phyloP scores from a whole-genome alignment of 2,888 invertebrate genomes.

The Epinotia demarniana region DNA sequence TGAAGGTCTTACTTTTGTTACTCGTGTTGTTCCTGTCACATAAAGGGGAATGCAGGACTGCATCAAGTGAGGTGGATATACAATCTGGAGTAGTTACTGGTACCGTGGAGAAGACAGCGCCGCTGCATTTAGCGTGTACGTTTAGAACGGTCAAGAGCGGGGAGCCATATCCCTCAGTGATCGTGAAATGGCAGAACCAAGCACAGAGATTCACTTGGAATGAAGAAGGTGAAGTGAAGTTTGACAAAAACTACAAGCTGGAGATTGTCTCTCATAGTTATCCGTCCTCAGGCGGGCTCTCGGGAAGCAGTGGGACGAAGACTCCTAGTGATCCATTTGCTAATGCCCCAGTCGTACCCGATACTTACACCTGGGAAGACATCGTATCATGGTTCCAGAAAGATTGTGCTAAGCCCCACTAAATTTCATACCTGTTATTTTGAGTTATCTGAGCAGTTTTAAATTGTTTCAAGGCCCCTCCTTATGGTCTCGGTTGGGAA shows the following conservation, averaged over 20 bases:
- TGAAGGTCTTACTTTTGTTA: conserved; percentile 57
- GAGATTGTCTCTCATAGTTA: conserved; percentile 51
- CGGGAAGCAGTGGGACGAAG: conserved; percentile 50
- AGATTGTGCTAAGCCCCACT: conserved; percentile 38
- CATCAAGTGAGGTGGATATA: conserved; percentile 53
- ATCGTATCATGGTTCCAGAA: conserved; percentile 48
- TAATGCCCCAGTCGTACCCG: conserved; percentile 54
- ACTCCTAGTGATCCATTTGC: conserved; percentile 50
- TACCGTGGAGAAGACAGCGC: conserved; percentile 51
- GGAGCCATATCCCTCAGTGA: conserved; percentile 61
- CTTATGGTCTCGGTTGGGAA: not conserved
- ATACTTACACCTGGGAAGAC: conserved; percentile 52
- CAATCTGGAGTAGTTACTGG: conserved; percentile 39
- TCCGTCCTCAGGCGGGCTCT: conserved; percentile 56
- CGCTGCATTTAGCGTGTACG: conserved; percentile 56
- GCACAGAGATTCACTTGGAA: conserved; percentile 57
- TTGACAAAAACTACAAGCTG: conserved; percentile 50
- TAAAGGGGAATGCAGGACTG: conserved; percentile 58
- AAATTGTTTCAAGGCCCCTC: conserved; percentile 26
- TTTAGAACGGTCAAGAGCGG: conserved; percentile 55
- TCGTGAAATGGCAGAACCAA: conserved; percentile 58
- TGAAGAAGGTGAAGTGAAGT: conserved; percentile 48
- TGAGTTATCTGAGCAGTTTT: conserved; percentile 3
- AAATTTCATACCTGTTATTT: conserved; percentile 19
- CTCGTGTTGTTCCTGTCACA: conserved; percentile 53